These are phyloP conservation scores for Rhinophrynus dorsalis DNA, from an alignment of 2,797 vertebrate genomes.

Conservation along the genomic window DNA sequence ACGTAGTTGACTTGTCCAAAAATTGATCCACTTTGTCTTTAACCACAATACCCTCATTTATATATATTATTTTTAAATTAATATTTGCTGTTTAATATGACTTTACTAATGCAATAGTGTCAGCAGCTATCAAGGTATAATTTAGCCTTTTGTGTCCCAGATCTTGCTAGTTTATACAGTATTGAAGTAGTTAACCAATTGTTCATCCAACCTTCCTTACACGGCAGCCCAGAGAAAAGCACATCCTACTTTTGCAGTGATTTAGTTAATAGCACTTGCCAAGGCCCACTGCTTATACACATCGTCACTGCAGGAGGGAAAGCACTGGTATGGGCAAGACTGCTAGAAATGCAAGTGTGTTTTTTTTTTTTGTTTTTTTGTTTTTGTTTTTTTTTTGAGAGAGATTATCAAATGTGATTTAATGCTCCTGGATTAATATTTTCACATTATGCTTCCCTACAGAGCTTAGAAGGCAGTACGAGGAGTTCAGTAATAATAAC, in stretches of 20 bases:
- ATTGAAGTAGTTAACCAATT: not conserved
- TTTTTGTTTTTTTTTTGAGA: too few relatives aligned
- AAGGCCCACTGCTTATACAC: conserved; percentile 20
- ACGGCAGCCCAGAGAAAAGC: not conserved
- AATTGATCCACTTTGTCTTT: too few relatives aligned
- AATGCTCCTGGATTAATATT: conserved; percentile 9
- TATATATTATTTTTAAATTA: too few relatives aligned
- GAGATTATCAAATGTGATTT: conserved; percentile 16
- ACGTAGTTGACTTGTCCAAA: too few relatives aligned
- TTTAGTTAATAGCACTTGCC: conserved; percentile 38
- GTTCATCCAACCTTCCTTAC: not conserved
- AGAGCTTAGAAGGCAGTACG: conserved; percentile 9
- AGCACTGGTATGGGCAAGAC: conserved; percentile 3
- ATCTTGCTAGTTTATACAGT: not conserved
- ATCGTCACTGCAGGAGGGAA: conserved; percentile 15
- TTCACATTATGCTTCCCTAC: conserved; percentile 5
- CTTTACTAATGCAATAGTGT: too few relatives aligned
- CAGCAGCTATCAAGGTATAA: too few relatives aligned
- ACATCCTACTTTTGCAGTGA: conserved; percentile 8
- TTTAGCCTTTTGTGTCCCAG: too few relatives aligned
- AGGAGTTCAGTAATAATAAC: conserved; percentile 52
- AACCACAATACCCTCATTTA: too few relatives aligned
- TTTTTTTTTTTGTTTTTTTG: too few relatives aligned
- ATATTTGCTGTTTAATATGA: too few relatives aligned
- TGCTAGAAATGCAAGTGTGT: conserved; percentile 7